A percentile compares a stretch with the other conserved stretches of the same genome.
phyloP scores from a whole-genome alignment of 2,888 invertebrate genomes.

The Cheilosia vulpina region DNA sequence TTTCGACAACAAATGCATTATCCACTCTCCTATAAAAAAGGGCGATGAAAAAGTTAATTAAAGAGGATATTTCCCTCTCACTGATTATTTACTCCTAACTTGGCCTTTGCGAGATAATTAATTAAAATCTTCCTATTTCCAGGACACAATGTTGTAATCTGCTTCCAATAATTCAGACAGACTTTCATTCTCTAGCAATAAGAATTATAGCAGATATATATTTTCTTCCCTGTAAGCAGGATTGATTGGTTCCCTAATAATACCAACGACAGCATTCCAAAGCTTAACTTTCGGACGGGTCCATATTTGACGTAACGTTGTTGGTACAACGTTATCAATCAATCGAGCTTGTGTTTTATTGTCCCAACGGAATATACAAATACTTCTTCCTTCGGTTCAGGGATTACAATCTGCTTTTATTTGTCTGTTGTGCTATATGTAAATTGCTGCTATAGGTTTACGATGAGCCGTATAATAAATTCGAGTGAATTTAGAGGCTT shows the following conservation, averaged over 20 bases:
- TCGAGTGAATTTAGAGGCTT: slow-evolving; percentile 11
- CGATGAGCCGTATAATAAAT: slow-evolving; percentile 9
- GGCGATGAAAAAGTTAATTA: background rate
- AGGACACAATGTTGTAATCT: slow-evolving; percentile 2
- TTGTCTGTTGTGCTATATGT: slow-evolving; percentile 4
- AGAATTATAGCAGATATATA: too few relatives aligned
- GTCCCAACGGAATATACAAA: slow-evolving; percentile 13
- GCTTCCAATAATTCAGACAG: slow-evolving; percentile 5
- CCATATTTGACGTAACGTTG: background rate
- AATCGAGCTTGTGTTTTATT: slow-evolving; percentile 25
- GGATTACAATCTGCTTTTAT: slow-evolving; percentile 7
- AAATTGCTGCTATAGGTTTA: background rate
- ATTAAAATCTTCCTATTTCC: background rate
- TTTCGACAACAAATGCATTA: background rate
- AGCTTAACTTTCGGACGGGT: background rate
- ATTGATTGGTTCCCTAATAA: slow-evolving; percentile 7
- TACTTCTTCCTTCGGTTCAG: background rate
- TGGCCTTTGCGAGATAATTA: background rate
- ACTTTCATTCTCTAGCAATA: background rate
- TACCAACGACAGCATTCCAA: background rate
- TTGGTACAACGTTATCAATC: slow-evolving; percentile 33
- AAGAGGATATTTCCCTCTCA: background rate
- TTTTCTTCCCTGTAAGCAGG: background rate
- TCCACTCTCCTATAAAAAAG: background rate
- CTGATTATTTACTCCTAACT: background rate